Evolutionary conservation across 1,140 invertebrate species (phyloP).

Genomic region (Papilio helenus): DNA sequence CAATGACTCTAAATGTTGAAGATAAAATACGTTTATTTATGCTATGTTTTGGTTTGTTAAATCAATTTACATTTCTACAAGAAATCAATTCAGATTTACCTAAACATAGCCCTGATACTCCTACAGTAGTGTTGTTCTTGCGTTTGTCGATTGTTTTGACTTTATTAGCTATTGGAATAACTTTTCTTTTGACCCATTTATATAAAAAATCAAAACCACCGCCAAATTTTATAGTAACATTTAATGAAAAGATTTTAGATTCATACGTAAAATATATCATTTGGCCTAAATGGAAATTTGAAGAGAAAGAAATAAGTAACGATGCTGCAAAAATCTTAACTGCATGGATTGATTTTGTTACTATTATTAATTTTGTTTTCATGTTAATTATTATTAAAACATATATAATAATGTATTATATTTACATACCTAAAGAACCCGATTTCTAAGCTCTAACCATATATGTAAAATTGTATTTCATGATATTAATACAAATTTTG

Average conservation of each 20-base stretch:
- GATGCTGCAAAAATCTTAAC: slow-evolving; percentile 27
- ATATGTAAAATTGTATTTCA: too few species aligned
- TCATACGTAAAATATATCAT: slow-evolving; percentile 45
- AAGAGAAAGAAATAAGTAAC: slow-evolving; percentile 14
- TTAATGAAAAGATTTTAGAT: slow-evolving; percentile 45
- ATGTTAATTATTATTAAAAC: slow-evolving; percentile 40
- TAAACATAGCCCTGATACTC: slow-evolving; percentile 46
- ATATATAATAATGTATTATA: slow-evolving; percentile 44
- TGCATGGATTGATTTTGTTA: slow-evolving; percentile 50
- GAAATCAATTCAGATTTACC: slow-evolving; percentile 51
- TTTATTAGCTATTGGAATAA: slow-evolving; percentile 44
- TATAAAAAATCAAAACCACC: slow-evolving; percentile 33
- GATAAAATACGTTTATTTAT: slow-evolving; percentile 44
- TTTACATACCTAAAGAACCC: slow-evolving; percentile 41
- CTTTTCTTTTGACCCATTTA: slow-evolving; percentile 47
- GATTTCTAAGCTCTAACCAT: not conserved
- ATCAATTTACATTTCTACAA: slow-evolving; percentile 51
- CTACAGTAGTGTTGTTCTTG: slow-evolving; percentile 52
- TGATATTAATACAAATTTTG: not conserved
- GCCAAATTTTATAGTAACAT: slow-evolving; percentile 42
- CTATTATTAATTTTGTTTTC: slow-evolving; percentile 47
- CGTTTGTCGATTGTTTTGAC: slow-evolving; percentile 51
- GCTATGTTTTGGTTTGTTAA: slow-evolving; percentile 47
- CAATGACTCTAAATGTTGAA: slow-evolving; percentile 48
- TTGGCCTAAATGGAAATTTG: slow-evolving; percentile 41